These are phyloP conservation scores for Chrysina gloriosa DNA, from an alignment of 2,888 invertebrate genomes.

Conservation along the genomic window DNA sequence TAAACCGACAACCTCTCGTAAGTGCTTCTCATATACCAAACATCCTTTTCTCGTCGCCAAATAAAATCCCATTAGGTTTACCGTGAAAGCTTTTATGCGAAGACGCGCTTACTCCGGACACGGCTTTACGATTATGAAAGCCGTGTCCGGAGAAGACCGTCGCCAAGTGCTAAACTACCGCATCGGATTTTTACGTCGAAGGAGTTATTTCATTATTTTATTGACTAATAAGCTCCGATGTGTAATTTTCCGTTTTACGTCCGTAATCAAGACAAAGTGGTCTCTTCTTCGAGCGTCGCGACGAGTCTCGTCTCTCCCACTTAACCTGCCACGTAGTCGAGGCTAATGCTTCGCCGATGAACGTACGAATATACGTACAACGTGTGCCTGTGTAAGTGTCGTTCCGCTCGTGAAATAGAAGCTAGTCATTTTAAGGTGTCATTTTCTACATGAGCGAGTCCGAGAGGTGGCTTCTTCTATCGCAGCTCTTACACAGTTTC, in stretches of 20 bases:
- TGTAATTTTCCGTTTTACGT: slow-evolving; percentile 29
- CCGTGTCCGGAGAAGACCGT: no score
- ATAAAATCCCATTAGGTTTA: no score
- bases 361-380: no score
- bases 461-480: slow-evolving; percentile 50
- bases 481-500: slow-evolving; percentile 49
- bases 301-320: slow-evolving; percentile 4
- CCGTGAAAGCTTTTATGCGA: no score
- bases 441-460: slow-evolving; percentile 52
- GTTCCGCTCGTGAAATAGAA: slow-evolving; percentile 45
- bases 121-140: no score
- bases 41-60: no score
- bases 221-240: slow-evolving; percentile 26
- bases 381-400: background rate
- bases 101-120: no score
- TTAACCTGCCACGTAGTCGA: slow-evolving; percentile 10
- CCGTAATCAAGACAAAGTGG: slow-evolving; percentile 35
- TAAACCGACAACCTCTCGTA: no score
- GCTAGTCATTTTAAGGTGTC: slow-evolving; percentile 49
- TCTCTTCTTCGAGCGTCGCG: background rate
- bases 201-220: slow-evolving; percentile 27
- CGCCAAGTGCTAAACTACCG: no score
- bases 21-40: no score
- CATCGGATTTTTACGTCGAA: slow-evolving; percentile 13
- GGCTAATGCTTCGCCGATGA: no score